Percentiles rank a stretch among this genome's conserved stretches.
phyloP scores from a whole-genome alignment of 2,113 vertebrate genomes.

The Chinchilla lanigera region DNA sequence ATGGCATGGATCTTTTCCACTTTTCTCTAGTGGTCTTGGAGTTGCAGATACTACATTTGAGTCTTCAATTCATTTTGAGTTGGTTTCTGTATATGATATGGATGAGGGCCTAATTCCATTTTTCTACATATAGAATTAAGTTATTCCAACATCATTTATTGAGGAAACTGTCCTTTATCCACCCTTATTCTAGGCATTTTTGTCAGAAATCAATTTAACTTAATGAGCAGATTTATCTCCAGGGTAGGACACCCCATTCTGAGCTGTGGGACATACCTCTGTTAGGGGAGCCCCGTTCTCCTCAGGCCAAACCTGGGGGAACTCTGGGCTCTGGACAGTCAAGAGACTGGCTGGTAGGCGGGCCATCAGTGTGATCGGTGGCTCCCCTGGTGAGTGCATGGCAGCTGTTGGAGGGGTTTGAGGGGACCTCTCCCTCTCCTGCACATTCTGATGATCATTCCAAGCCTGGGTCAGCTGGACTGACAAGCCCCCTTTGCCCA shows the following conservation, averaged over 20 bases:
- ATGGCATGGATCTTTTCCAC: neutral
- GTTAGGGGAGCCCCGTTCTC: neutral
- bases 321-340: neutral
- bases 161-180: neutral
- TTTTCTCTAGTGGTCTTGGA: neutral
- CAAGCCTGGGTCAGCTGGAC: neutral
- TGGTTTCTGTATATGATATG: neutral
- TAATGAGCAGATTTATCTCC: neutral
- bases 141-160: neutral
- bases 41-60: neutral
- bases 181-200: neutral
- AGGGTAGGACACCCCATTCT: rapidly evolving
- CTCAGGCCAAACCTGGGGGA: too few relatives aligned
- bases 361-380: rapidly evolving
- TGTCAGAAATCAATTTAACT: neutral
- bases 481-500: neutral
- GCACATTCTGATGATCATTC: rapidly evolving
- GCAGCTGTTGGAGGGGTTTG: neutral
- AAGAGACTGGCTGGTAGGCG: neutral
- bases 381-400: rapidly evolving
- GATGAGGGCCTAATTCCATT: neutral
- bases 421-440: too few relatives aligned
- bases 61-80: neutral
- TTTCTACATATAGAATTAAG: neutral
- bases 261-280: too few relatives aligned